phyloP scores from a whole-genome alignment of 2,797 vertebrate species.

The Chelonia mydas region DNA sequence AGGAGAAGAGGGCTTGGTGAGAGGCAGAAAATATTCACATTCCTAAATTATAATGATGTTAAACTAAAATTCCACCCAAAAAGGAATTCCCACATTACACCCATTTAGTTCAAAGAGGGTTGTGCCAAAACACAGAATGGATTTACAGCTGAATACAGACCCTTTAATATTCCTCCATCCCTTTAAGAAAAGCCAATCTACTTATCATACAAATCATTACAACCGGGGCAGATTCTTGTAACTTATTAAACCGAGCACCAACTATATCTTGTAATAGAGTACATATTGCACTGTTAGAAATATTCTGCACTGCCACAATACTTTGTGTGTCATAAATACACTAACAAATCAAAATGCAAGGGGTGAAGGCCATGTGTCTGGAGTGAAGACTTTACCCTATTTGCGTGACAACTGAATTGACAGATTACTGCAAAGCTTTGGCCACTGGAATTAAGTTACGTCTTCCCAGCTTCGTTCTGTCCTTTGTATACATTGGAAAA shows the following conservation, averaged over 20 bases:
- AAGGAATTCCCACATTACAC: not conserved
- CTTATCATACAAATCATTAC: rapidly evolving
- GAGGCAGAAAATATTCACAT: not conserved
- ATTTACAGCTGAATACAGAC: not conserved
- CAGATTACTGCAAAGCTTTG: not conserved
- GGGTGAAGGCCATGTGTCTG: not conserved
- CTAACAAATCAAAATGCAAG: not conserved
- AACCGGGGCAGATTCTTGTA: rapidly evolving
- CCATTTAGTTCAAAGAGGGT: not conserved
- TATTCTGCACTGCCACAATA: not conserved
- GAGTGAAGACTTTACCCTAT: not conserved
- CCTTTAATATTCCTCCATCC: not conserved
- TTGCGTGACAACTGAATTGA: not conserved
- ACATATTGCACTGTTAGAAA: rapidly evolving
- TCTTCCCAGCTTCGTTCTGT: not conserved
- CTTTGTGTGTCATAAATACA: rapidly evolving
- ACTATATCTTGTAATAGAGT: rapidly evolving
- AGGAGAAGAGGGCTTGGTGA: not conserved
- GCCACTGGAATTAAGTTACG: not conserved
- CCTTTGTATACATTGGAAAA: not conserved
- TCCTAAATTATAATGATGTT: not conserved
- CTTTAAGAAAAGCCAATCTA: not conserved
- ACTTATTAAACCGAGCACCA: rapidly evolving
- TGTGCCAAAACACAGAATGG: not conserved
- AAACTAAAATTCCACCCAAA: not conserved